Base-by-base conservation (phyloP, 2,113 vertebrate genomes). In the Taxidea taxus region DNA sequence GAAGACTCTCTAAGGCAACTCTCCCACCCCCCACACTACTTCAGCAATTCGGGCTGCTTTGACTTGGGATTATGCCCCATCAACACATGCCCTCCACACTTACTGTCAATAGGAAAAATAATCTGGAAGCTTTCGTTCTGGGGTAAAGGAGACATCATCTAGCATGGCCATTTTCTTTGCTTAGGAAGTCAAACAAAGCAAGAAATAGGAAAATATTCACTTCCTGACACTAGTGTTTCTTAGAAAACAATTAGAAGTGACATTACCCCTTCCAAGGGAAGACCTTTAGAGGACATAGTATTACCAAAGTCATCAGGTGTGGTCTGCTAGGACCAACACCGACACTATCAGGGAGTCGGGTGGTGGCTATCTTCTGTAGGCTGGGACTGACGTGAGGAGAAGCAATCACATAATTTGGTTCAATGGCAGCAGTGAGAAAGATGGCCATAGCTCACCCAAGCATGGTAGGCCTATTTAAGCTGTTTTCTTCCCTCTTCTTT, bases 181-280 rank as follows among this genome's bases (percentile, higher is more conserved):
- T 84, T 31, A 75, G 39, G 20, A 96, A 49, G 3, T 89, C 34
- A 80, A 86, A 58, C 34, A 86, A 62, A 66, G 16, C 42, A 87
- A 75, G 49, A 68, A 68, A 68, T 12, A 27, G 47, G n/a, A 37
- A 88, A 89, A 56, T 39, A 77, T 47, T 93, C 54, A 70, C 62
- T 87, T 90, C 7, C 34, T 68, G 39, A 87, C 54, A 62, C 44
- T n/a, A 16, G 10, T 44, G 37, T 70, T 91, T 82, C 75, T 49
- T 95, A 64, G 34, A 95, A 85, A 87, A 81, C 47, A 83, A 90
- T 64, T 77, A 86, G 18, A 92, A 70, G n/a, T 85, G 27, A 74
- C 77, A 85, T 72, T 68, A 42, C 1, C 82, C 70, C 77, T 58
- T 93, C 56, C 34, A 34, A 37, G 2, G 23, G 4, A 91, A 94